These are phyloP conservation scores for Boleophthalmus pectinirostris DNA, from an alignment of 2,113 vertebrate species.

Conservation along the genomic window DNA sequence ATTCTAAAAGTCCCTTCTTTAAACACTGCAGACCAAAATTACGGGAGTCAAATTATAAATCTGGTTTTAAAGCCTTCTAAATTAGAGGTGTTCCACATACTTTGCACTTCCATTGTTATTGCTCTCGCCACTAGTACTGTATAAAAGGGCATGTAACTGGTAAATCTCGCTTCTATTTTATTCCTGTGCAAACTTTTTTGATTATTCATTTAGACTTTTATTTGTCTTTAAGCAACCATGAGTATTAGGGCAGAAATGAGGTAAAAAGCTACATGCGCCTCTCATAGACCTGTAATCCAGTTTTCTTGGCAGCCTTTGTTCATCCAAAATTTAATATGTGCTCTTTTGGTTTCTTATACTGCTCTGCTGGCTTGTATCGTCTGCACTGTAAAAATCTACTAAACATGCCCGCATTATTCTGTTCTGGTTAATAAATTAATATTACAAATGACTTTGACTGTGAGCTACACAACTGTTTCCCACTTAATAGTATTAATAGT, in stretches of 20 bases:
- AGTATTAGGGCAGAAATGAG: slow-evolving; percentile 23
- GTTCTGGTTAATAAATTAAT: slow-evolving; percentile 64
- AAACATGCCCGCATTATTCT: slow-evolving; percentile 41
- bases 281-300: slow-evolving; percentile 24
- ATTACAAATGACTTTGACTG: neutral
- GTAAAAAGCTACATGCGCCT: slow-evolving; percentile 4
- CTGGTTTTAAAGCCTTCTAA: slow-evolving; percentile 16
- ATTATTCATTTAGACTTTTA: neutral
- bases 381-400: slow-evolving; percentile 33
- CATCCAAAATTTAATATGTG: slow-evolving; percentile 10
- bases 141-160: slow-evolving; percentile 61
- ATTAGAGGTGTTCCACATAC: neutral
- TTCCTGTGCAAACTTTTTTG: slow-evolving; percentile 21
- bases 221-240: slow-evolving; percentile 29
- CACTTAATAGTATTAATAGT: too few species aligned
- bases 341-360: slow-evolving; percentile 31
- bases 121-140: slow-evolving; percentile 26
- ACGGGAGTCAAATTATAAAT: slow-evolving; percentile 61
- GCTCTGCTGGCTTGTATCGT: slow-evolving; percentile 28
- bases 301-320: slow-evolving; percentile 32
- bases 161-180: slow-evolving; percentile 29
- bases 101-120: slow-evolving; percentile 26
- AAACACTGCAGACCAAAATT: neutral
- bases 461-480: neutral
- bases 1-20: neutral